phyloP scores from a whole-genome alignment of 2,797 vertebrate species.

The Morelia viridis region DNA sequence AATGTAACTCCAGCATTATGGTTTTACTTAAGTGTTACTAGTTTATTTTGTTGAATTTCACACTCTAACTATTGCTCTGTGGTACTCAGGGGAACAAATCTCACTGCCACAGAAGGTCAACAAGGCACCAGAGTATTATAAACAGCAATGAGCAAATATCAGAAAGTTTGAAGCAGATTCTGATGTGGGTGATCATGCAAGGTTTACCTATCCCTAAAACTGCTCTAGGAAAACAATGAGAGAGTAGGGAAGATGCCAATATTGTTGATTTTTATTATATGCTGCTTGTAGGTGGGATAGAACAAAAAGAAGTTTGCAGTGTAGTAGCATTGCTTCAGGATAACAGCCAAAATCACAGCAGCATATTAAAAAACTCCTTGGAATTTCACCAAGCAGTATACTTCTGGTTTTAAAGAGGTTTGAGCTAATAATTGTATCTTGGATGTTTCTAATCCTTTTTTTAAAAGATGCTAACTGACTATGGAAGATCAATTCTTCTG shows the following conservation, averaged over 20 bases:
- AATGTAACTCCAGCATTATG: background rate
- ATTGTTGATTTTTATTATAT: background rate
- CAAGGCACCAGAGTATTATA: slow-evolving; percentile 9
- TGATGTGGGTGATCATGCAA: slow-evolving; percentile 3
- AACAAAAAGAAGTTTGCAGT: background rate
- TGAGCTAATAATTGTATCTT: background rate
- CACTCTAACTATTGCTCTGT: slow-evolving; percentile 19
- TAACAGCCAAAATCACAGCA: background rate
- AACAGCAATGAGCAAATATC: background rate
- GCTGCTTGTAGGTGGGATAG: background rate
- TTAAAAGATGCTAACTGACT: background rate
- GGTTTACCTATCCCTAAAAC: slow-evolving; percentile 21
- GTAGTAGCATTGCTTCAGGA: background rate
- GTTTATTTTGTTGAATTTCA: slow-evolving; percentile 16
- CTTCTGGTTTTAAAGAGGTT: background rate
- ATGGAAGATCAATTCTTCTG: background rate
- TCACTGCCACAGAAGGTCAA: slow-evolving; percentile 13
- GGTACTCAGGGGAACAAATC: background rate
- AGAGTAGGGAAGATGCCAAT: background rate
- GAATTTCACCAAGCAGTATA: background rate
- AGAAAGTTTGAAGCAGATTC: slow-evolving; percentile 8
- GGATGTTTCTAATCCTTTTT: background rate
- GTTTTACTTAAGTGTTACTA: slow-evolving; percentile 17
- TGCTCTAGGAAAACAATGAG: background rate
- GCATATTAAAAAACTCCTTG: background rate